These are phyloP conservation scores for Calypte anna DNA, from an alignment of 2,113 vertebrate species.

Conservation along the genomic window DNA sequence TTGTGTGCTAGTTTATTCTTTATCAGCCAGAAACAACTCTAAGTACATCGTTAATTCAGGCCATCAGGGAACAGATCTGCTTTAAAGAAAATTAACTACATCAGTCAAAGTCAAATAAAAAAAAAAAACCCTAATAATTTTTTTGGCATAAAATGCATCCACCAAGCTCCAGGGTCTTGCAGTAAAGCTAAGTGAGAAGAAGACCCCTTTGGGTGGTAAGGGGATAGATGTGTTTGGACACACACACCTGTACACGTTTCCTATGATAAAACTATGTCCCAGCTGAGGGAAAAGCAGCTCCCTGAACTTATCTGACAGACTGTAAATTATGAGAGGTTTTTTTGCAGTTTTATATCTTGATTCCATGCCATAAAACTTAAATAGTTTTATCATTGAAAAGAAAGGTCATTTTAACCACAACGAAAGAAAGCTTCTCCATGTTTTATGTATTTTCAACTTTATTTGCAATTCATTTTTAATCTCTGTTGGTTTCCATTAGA, in stretches of 20 bases:
- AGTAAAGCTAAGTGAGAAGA: neutral
- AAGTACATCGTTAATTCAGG: conserved; percentile 7
- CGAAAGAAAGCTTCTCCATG: conserved; percentile 13
- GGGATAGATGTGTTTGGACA: neutral
- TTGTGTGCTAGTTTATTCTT: neutral
- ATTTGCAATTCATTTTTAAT: conserved; percentile 59
- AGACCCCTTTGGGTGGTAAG: neutral
- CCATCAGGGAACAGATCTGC: conserved; percentile 29
- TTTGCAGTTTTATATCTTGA: conserved; percentile 24
- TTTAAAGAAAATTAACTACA: conserved; percentile 56
- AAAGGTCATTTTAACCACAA: conserved; percentile 29
- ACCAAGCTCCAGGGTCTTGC: neutral
- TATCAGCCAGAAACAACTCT: conserved; percentile 46
- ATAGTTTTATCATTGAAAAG: conserved; percentile 19
- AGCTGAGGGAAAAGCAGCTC: neutral
- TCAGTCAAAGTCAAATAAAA: conserved; percentile 15
- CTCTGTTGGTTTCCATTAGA: conserved; percentile 21
- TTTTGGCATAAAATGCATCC: conserved; percentile 1
- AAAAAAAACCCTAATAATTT: conserved; percentile 1
- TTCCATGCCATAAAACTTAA: conserved; percentile 1
- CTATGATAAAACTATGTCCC: neutral
- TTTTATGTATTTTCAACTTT: conserved; percentile 53
- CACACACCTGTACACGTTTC: neutral
- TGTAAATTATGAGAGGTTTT: neutral
- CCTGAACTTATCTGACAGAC: neutral